These are phyloP conservation scores for Heterohyrax brucei DNA, from an alignment of 2,797 vertebrate genomes.

Conservation along the genomic window DNA sequence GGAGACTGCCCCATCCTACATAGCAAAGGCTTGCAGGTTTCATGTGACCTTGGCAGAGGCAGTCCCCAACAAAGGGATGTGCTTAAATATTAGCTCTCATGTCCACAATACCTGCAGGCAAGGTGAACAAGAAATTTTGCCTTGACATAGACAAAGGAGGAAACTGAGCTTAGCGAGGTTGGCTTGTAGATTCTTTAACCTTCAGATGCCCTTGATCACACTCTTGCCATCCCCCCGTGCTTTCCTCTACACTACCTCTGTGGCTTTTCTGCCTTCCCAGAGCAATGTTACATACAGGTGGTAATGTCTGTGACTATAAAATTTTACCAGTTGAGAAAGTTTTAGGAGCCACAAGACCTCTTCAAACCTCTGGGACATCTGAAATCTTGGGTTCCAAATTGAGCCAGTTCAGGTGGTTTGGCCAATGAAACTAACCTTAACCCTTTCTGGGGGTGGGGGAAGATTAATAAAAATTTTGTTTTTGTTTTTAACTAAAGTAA, in stretches of 20 bases:
- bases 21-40: neutral
- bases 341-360: neutral
- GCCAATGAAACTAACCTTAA: neutral
- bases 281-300: neutral
- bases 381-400: neutral
- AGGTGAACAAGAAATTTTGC: neutral
- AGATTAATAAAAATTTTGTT: neutral
- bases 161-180: slow-evolving; percentile 27
- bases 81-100: neutral
- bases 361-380: slow-evolving; percentile 31
- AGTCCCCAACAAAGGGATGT: neutral
- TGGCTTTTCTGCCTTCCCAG: neutral
- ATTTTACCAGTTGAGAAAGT: neutral
- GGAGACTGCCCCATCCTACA: neutral
- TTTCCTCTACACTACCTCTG: neutral
- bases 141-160: neutral
- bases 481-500: neutral
- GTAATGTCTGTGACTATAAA: neutral
- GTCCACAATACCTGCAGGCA: neutral
- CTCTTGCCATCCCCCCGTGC: neutral
- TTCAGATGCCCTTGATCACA: neutral
- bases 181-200: neutral
- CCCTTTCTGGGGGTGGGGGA: neutral
- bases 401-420: neutral
- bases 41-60: neutral